Evolutionary conservation across 2,113 vertebrate genomes (phyloP).

Genomic region (Salvelinus fontinalis): DNA sequence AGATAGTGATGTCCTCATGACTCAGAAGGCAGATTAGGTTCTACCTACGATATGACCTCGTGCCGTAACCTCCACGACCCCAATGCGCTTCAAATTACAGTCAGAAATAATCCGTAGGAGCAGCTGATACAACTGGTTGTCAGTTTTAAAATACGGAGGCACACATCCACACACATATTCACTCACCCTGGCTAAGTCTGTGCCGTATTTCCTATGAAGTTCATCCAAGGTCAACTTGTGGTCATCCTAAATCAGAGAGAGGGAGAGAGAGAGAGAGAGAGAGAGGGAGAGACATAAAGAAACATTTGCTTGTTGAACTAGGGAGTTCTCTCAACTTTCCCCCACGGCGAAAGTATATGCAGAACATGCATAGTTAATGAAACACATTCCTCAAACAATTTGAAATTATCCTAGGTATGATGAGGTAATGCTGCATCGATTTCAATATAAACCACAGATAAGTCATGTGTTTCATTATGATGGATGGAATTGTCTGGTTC

Average conservation of each 20-base stretch:
- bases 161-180: not conserved
- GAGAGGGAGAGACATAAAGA: too few relatives aligned
- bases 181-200: slow-evolving; percentile 84
- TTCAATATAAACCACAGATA: too few relatives aligned
- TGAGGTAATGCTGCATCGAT: too few relatives aligned
- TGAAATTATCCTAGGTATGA: too few relatives aligned
- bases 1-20: too few relatives aligned
- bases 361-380: not conserved
- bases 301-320: not conserved
- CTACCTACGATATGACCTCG: not conserved
- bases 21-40: not conserved
- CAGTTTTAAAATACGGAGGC: not conserved
- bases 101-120: not conserved
- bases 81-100: not conserved
- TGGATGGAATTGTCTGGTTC: too few relatives aligned
- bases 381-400: not conserved
- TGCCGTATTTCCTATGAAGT: slow-evolving; percentile 92
- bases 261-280: not conserved
- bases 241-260: slow-evolving; percentile 81
- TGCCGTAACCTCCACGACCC: not conserved
- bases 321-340: not conserved
- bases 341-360: not conserved
- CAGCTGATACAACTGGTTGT: not conserved
- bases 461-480: too few relatives aligned
- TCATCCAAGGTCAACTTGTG: slow-evolving; percentile 95